Evolutionary conservation across 2,797 vertebrate species (phyloP), one percentile per base, ranked within the genome.

Genomic region (Catamblyrhynchus diadema): DNA sequence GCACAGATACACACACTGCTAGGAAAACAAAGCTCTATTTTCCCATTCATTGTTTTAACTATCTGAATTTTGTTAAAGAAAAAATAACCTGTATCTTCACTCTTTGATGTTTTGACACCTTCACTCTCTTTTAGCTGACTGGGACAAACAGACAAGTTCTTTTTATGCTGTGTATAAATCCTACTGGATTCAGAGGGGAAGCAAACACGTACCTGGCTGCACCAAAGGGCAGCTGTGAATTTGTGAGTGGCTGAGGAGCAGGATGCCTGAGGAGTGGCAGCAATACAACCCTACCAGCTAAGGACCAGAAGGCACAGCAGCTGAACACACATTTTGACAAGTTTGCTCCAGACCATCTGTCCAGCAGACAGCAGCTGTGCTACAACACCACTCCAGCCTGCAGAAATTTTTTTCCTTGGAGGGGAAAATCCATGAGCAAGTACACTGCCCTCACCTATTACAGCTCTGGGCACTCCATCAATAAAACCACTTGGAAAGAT

Each of bases 221-320:
- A 64, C 28, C 21, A 33, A 85, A 85, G 78, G 35, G 48, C 70
- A 92, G 44, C 12, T 70, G 60, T 74, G 61, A 72, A 85, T 78
- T 81, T 44, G 41, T 9, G 13, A 89, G 67, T 39, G 19, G 35
- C 39, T 59, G 35, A 74, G 75, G 39, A 92, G 47, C 1, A 92
- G 45, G 35, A 75, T 47, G 64, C 56, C 73, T 53, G 30, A 89
- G 62, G 33, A 84, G 44, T 2, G 7, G 67, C 83, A 93, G 65
- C 32, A 88, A 37, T 47, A 83, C 56, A 89, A 24, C 8, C 39
- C 30, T 82, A 67, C 53, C 74, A 79, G 69, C 33, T 57, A 93
- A 72, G 53, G 64, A 74, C 75, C 92, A 95, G 88, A 91, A 89
- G 75, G 54, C 61, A 41, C 32, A 91, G 75, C 93, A 93, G 92